Base-by-base conservation (phyloP, 2,888 invertebrate genomes). In the Epinotia nisella region DNA sequence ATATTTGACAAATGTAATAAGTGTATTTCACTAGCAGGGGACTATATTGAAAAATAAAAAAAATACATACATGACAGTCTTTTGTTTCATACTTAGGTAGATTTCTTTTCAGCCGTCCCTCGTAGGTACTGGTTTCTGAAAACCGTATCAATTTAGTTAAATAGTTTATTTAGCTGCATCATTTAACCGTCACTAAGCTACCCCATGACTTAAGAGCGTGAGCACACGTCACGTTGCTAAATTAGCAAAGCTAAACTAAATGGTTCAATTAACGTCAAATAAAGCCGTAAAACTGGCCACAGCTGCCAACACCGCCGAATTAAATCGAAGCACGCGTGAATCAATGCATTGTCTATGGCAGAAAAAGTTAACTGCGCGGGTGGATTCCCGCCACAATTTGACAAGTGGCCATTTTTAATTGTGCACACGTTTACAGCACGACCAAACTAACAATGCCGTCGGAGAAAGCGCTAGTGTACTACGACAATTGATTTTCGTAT, bases 301-400 rank as follows among this genome's bases (percentile, higher is more conserved):
- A 88, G 87, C 87, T 88, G 88, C 80, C 81, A 77, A 78, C 87
- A 86, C 86, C 87, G 87, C 80, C 81, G 77, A 78, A 71, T 74
- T 77, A 70, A 55, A 67, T 65, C 35, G 51, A 53, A 51, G 74
- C 45, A 68, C 76, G 75, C 35, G 35, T 35, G 65, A 59, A 75
- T 76, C 74, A 75, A 75, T 74, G 76, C 76, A 74, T 77, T 82
- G 81, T 82, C 79, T 79, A 78, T 86, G 85, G 85, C 79, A 80
- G 82, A 84, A 85, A 82, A 84, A 82, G 80, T 76, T 78, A 81
- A 85, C 80, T 78, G 88, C 85, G 91, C 85, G 90, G 91, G 91
- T 86, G 90, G 84, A 81, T 71, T 84, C 82, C 78, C 85, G 85
- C 88, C 85, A 81, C 83, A 85, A 84, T 83, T 83, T 90, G 90